Percentiles rank a stretch among this genome's conserved stretches.
These are phyloP conservation scores for Paelopatides confundens DNA, from an alignment of 53 echinoderm and acorn worm species.

Conservation along the genomic window DNA sequence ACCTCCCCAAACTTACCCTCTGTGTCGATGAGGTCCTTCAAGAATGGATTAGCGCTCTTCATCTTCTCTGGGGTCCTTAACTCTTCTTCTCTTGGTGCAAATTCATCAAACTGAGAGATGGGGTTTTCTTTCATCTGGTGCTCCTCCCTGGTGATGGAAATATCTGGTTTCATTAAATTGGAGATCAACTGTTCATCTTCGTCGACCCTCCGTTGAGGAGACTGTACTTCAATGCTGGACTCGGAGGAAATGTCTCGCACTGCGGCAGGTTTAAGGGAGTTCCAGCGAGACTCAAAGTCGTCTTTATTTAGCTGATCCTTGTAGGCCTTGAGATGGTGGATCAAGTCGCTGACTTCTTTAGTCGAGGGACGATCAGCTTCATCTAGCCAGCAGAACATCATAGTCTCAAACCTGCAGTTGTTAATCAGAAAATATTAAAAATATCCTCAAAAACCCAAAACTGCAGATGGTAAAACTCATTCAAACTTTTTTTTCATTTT, in stretches of 20 bases:
- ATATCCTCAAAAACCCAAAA: too few relatives aligned
- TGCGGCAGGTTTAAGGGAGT: constrained; percentile 74
- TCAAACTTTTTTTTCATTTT: too few relatives aligned
- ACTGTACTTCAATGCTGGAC: constrained; percentile 53
- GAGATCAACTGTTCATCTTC: background rate
- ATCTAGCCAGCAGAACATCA: constrained; percentile 96
- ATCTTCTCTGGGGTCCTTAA: background rate
- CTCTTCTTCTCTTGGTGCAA: constrained; percentile 10
- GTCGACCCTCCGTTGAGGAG: constrained; percentile 11
- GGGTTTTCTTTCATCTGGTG: constrained; percentile 17
- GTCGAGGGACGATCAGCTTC: constrained; percentile 81
- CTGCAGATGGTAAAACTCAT: background rate
- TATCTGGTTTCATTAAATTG: background rate
- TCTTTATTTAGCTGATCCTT: constrained; percentile 78
- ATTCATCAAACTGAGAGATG: background rate
- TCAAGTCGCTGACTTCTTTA: constrained; percentile 83
- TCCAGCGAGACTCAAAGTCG: constrained; percentile 85
- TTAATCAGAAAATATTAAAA: background rate
- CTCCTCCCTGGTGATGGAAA: constrained; percentile 7
- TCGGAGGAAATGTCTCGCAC: constrained; percentile 80
- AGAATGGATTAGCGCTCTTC: background rate
- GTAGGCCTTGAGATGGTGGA: constrained; percentile 81
- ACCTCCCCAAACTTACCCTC: constrained; percentile 26
- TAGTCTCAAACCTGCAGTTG: constrained; percentile 91
- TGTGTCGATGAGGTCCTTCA: background rate